Conservation (phyloP, 2,888 invertebrate genomes). For the Neocrepidodera transversa region DNA sequence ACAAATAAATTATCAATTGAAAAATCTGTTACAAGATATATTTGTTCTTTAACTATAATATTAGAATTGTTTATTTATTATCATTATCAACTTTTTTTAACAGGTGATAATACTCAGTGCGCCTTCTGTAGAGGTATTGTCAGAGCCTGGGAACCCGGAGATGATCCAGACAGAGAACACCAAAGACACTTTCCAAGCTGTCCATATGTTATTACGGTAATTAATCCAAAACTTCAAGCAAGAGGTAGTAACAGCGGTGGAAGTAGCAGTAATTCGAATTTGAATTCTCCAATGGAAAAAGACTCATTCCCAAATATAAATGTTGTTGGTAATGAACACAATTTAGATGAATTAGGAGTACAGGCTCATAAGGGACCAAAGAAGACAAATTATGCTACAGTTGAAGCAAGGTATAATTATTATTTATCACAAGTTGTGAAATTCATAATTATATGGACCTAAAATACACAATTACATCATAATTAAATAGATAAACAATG, state of each 20-base stretch:
- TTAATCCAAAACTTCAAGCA: constrained; percentile 46
- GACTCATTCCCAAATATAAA: constrained; percentile 44
- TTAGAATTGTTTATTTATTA: too few relatives aligned
- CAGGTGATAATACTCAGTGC: constrained; percentile 76
- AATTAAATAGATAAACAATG: too few relatives aligned
- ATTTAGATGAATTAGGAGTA: constrained; percentile 67
- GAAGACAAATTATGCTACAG: constrained; percentile 71
- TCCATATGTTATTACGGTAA: constrained; percentile 62
- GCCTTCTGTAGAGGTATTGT: constrained; percentile 81
- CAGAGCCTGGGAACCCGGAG: constrained; percentile 72
- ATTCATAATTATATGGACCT: too few relatives aligned
- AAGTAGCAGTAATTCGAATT: constrained; percentile 42
- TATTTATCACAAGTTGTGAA: too few relatives aligned
- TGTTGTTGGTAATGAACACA: constrained; percentile 57
- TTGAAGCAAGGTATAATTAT: constrained; percentile 69
- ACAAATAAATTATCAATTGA: too few relatives aligned
- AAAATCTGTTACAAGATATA: too few relatives aligned
- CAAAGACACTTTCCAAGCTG: constrained; percentile 68
- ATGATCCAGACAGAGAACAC: constrained; percentile 74
- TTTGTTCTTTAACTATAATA: too few relatives aligned
- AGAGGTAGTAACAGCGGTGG: constrained; percentile 31
- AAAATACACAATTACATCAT: too few relatives aligned
- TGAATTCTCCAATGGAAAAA: constrained; percentile 49
- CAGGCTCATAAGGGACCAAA: constrained; percentile 68
- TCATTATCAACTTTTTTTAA: too few relatives aligned